Evolutionary conservation across 2,888 invertebrate genomes (phyloP).

Genomic region (Chromoteleia sp.): DNA sequence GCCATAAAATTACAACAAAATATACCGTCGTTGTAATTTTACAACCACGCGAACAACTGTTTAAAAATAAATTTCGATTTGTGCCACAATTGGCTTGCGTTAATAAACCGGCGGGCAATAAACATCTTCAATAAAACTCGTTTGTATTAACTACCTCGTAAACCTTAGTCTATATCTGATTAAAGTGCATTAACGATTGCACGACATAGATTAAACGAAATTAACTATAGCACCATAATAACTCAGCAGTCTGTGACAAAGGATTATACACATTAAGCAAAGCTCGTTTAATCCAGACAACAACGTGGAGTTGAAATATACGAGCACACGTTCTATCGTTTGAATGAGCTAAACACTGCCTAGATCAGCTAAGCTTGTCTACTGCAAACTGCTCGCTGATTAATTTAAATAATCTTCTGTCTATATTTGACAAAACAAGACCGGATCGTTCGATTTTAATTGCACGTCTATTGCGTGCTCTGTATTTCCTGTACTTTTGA

Average conservation of each 20-base stretch:
- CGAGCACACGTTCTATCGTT: conserved; percentile 12
- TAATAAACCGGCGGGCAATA: neutral
- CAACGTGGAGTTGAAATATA: conserved; percentile 17
- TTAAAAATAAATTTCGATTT: neutral
- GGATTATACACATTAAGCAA: conserved; percentile 39
- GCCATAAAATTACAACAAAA: no score
- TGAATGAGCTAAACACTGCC: conserved; percentile 18
- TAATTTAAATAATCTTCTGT: conserved; percentile 7
- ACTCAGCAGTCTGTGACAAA: conserved; percentile 28
- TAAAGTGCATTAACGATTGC: conserved; percentile 1
- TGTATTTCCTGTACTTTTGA: no score
- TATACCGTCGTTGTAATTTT: no score
- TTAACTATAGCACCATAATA: conserved; percentile 30
- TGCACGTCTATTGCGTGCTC: no score
- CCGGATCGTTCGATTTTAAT: neutral
- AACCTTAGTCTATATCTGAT: conserved; percentile 2
- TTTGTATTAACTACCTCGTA: neutral
- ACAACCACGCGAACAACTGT: no score
- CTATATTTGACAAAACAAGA: neutral
- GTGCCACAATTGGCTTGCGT: neutral
- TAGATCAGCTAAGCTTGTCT: conserved; percentile 31
- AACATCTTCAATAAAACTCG: neutral
- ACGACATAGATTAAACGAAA: conserved; percentile 8
- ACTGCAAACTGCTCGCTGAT: conserved; percentile 21
- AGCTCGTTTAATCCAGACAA: conserved; percentile 42